Base-by-base conservation (phyloP, 2,113 vertebrate species). In the Boulengeromyrus knoepffleri region DNA sequence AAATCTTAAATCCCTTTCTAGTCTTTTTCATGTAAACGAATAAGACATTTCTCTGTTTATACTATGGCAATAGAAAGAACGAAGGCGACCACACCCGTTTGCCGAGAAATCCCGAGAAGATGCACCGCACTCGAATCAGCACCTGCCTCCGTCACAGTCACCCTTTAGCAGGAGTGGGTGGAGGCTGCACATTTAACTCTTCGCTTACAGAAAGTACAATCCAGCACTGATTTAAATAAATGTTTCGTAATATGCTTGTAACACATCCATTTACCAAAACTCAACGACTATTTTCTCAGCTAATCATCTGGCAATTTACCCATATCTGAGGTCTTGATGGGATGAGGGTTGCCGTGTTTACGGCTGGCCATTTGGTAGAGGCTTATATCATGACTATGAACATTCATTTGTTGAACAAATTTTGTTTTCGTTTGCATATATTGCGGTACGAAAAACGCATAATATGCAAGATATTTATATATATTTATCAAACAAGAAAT, bases 31-130 rank as follows among this genome's bases (percentile, higher is more conserved):
- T 52, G 13, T 87, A 24, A 87, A 50, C 12, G 12, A 10, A 31
- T 53, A 49, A 24, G 46, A 53, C 0, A 21, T 87, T 21, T 45
- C 31, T 42, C 36, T 52, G 85, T 62, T 88, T 42, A 9, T 45
- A 31, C 39, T 19, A 27, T 87, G 47, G 66, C 8, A 36, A 39
- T 52, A 2, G 56, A n/a, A 5, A 52, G 24, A 36, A 56, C 4
- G 5, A 52, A 42, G 89, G 87, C 90, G 93, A 94, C 95, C 95
- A 94, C 95, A 94, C 96, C 95, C 95, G 95, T 93, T 88, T 89
- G n/a, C 92, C 91, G 92, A 93, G 12, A 92, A 93, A 90, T 91
- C 90, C 89, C 86, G n/a, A 36, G 74, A 91, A 92, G 92, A 92
- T 90, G 92, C 90, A 92, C 89, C 84, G 90, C 92, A 87, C 93